Percentiles rank a stretch among this genome's conserved stretches.
These are phyloP conservation scores for Botia kubotai DNA, from an alignment of 2,797 vertebrate species.

Conservation along the genomic window DNA sequence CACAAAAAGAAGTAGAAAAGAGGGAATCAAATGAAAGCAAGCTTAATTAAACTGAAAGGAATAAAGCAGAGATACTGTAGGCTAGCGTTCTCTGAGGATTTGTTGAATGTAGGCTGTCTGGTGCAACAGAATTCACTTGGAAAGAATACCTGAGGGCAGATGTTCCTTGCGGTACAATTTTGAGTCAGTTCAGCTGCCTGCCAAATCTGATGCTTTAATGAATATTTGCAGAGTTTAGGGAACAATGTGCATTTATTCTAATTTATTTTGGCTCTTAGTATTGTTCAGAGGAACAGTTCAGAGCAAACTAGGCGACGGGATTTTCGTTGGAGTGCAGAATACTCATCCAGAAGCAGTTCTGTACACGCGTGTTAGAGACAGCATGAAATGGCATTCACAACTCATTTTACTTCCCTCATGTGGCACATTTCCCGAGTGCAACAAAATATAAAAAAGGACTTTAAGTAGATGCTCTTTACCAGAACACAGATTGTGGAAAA, in stretches of 20 bases:
- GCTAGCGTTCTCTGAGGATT: conserved; percentile 8
- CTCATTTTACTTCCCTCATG: neutral
- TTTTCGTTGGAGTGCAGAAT: neutral
- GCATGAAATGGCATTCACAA: neutral
- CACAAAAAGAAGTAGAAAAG: conserved; percentile 51
- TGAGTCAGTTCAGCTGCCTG: conserved; percentile 8
- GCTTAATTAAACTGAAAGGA: conserved; percentile 56
- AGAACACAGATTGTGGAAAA: neutral
- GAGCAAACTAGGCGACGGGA: neutral
- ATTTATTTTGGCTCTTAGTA: conserved; percentile 37
- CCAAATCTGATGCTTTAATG: conserved; percentile 19
- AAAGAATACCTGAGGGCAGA: conserved; percentile 1
- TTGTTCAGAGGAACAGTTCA: conserved; percentile 37
- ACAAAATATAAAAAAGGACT: neutral
- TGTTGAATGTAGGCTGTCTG: conserved; percentile 35
- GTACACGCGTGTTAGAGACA: neutral
- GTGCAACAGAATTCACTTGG: conserved; percentile 19
- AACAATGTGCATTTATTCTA: conserved; percentile 7
- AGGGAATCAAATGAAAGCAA: conserved; percentile 53
- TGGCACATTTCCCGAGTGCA: neutral
- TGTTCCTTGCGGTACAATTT: conserved; percentile 20
- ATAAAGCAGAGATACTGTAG: conserved; percentile 41
- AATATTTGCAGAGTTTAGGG: conserved; percentile 16
- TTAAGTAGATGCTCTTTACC: neutral
- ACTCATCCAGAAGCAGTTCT: neutral